Base-by-base conservation (phyloP, 92 coral and sea anemone species). In the Epizoanthus ramosus region DNA sequence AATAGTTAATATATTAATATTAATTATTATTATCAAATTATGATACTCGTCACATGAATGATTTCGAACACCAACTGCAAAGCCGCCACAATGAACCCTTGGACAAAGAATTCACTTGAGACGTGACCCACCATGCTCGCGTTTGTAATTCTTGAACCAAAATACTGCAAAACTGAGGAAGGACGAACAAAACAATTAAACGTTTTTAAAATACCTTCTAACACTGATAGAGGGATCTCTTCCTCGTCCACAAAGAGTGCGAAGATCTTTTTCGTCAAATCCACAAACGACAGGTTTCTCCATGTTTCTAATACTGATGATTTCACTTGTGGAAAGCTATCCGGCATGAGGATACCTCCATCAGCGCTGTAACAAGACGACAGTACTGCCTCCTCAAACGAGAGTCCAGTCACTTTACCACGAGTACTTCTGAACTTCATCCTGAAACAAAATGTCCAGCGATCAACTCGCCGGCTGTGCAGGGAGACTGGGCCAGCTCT, bases 321-420 rank as follows among this genome's bases (percentile, higher is more conserved):
- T 53, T 90, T 92, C 53, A 96, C 79, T 45, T 71, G 66, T 25
- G 98, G 99, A 59, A 92, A 84, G n/a, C 17, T 35, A 65, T 96
- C 96, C 1, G 99, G 98, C 93, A 96, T 85, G 35, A 90, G 87
- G 61, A 96, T 68, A 9, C 99, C 99, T 37, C 98, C 98, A 94
- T 96, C 98, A 14, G 84, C 68, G 25, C 94, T 67, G 71, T 84
- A 96, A 21, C 73, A 80, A 43, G 94, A 82, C 60, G 91, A 91
- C 8, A 94, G 88, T 13, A 96, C 77, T 1, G 90, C 91, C 18
- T 93, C 93, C 73, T 94, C 94, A 71, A 96, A 96, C 18, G 94
- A 57, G 15, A 85, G 59, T 21, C 89, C 88, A 10, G 58, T 31
- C 1, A 87, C 91, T 61, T 88, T 61, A 0, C 98, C 98, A 28